Evolutionary conservation across 2,888 invertebrate genomes (phyloP).

Genomic region (Oscheius sp.): DNA sequence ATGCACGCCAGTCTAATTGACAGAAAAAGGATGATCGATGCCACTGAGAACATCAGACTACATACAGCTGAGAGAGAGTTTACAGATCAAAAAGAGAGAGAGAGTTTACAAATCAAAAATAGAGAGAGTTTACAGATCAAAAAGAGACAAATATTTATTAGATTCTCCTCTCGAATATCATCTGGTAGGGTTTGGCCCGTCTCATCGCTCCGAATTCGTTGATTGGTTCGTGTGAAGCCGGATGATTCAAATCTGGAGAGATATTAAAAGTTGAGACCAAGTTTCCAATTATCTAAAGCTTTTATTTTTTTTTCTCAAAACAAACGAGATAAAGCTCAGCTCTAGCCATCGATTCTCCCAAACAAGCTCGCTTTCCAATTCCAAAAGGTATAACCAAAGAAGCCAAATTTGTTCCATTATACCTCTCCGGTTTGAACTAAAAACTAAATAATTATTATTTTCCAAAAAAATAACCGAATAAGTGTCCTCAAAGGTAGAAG

Average conservation of each 20-base stretch:
- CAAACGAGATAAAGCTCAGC: conserved; percentile 23
- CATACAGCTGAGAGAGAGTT: too few relatives aligned
- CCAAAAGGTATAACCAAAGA: conserved; percentile 1
- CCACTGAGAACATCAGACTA: too few relatives aligned
- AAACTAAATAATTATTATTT: too few relatives aligned
- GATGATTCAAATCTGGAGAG: neutral
- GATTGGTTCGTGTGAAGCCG: neutral
- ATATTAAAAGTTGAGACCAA: conserved; percentile 2
- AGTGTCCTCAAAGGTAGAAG: neutral
- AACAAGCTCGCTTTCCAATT: conserved; percentile 14
- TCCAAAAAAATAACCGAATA: neutral
- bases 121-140: too few relatives aligned
- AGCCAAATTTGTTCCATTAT: neutral
- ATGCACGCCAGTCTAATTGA: too few relatives aligned
- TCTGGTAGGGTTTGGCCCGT: neutral
- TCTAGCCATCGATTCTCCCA: conserved; percentile 22
- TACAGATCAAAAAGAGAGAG: too few relatives aligned
- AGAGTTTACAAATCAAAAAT: too few relatives aligned
- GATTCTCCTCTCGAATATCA: neutral
- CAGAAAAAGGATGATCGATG: too few relatives aligned
- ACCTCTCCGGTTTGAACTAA: conserved; percentile 19
- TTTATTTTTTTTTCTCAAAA: too few relatives aligned
- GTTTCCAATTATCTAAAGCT: conserved; percentile 23
- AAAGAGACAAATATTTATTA: too few relatives aligned
- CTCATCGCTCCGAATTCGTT: neutral